Evolutionary conservation across 2,888 invertebrate genomes (phyloP), one percentile per base, ranked within the genome.

Genomic region (Allophyes oxyacanthae): DNA sequence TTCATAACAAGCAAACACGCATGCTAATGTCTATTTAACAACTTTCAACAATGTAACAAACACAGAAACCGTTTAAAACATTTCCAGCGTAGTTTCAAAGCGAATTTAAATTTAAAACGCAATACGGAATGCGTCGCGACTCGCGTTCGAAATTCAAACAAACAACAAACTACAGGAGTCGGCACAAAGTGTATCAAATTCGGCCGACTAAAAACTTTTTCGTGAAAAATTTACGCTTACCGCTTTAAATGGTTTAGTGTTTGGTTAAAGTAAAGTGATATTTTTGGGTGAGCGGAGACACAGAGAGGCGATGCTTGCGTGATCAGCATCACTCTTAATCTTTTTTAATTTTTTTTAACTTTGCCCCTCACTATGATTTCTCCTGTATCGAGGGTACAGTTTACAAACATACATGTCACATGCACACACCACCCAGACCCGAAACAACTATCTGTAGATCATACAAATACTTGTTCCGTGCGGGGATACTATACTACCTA

Each of bases 131-230:
- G 44, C 46, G 43, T 48, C 34, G 54, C 45, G 20, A 20, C 26
- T 41, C 9, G 6, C 26, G 36, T 51, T 62, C 40, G 33, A 45
- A 53, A 52, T 53, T 45, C 36, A 62, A 62, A 68, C 55, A 62
- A 34, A 68, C 55, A 62, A 32, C 43, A 33, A 61, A 49, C 34
- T 45, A 30, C 30, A n/a, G 25, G 28, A 20, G 33, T n/a, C 20
- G 8, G 30, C 34, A 51, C 34, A 44, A 20, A 46, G 15, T 62
- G 48, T 37, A 44, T 37, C 30, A 36, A 44, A 34, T 55, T 48
- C n/a, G n/a, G 43, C 30, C 14, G 32, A 25, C 36, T 41, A 26
- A 44, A 32, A 55, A 52, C 6, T 51, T 52, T 61, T 37, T 25
- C 6, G 33, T 15, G 15, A 49, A 63, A 55, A 26, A 37, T 6